A percentile compares a stretch with the other conserved stretches of the same genome.
Conservation (phyloP, 2,888 invertebrate genomes). For the Dolomedes plantarius region DNA sequence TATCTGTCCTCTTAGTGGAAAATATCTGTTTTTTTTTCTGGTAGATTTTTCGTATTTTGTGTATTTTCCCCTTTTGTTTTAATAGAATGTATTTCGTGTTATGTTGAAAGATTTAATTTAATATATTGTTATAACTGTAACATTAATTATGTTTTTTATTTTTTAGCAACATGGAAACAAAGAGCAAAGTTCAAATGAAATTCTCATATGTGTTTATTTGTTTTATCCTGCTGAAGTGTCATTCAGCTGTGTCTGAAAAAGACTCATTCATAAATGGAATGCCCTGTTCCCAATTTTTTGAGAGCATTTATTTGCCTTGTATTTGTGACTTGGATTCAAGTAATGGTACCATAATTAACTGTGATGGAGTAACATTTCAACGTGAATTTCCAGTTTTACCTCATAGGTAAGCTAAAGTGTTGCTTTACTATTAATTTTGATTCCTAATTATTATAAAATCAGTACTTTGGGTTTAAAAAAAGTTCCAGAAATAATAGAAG, state of each 20-base stretch:
- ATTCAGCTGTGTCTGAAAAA: background rate
- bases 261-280: background rate
- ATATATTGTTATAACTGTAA: no score
- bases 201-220: background rate
- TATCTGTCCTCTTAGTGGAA: no score
- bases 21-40: no score
- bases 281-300: conserved; percentile 40
- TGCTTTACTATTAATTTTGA: background rate
- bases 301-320: conserved; percentile 82
- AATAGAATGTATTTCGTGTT: no score
- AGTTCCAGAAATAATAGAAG: no score
- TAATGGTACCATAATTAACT: conserved; percentile 84
- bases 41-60: no score
- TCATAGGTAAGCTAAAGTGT: conserved; percentile 80
- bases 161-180: background rate
- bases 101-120: no score
- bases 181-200: background rate
- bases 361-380: conserved; percentile 88
- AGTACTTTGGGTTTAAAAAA: no score
- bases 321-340: conserved; percentile 77
- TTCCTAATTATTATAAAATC: background rate
- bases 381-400: conserved; percentile 87
- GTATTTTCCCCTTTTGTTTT: no score
- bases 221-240: background rate
- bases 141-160: background rate